Base-by-base conservation (phyloP, 2,113 vertebrate genomes). In the Archilochus colubris region DNA sequence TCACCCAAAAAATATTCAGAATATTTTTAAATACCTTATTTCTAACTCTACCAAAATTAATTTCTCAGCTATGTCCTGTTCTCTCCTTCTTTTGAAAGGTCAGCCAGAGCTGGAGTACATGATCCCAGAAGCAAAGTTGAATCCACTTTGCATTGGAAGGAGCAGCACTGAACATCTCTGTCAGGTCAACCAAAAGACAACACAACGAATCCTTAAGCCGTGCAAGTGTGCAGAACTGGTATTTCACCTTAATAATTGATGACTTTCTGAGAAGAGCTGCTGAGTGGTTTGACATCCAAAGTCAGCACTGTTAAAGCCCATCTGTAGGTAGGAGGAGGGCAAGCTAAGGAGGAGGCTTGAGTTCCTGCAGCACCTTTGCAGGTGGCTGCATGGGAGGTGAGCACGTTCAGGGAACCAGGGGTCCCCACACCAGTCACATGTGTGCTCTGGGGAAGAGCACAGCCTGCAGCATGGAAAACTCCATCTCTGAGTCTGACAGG, bases 401-500 rank as follows among this genome's bases (percentile, higher is more conserved):
- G 83, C 15, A 5, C 67, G 15, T 27, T 55, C 82, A 28, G 43
- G 63, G 51, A 53, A 33, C 1, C 2, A 70, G 66, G 55, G 40
- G 48, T 72, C 46, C 44, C 87, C 55, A 57, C 0, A 1, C 14
- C 74, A 51, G 54, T 81, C 88, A 57, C 94, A 92, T 89, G 88
- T 23, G 0, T 6, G 0, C 8, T 10, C 77, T 68, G 2, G 0
- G 48, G 40, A 22, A 13, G 9, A 21, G 43, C 51, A 12, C 28
- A 5, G 50, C 62, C 87, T 62, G 85, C n/a, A 10, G 11, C 82
- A 93, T 46, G 0, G 75, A 68, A 78, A 97, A 92, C 92, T 96
- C 90, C 84, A 96, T 94, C 95, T 92, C 86, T 0, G 40, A 38
- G 91, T n/a, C 7, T 97, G 97, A 97, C 97, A 96, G 38, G 95